These are phyloP conservation scores for Rhinatrema bivittatum DNA, from an alignment of 2,797 vertebrate genomes.

Conservation along the genomic window DNA sequence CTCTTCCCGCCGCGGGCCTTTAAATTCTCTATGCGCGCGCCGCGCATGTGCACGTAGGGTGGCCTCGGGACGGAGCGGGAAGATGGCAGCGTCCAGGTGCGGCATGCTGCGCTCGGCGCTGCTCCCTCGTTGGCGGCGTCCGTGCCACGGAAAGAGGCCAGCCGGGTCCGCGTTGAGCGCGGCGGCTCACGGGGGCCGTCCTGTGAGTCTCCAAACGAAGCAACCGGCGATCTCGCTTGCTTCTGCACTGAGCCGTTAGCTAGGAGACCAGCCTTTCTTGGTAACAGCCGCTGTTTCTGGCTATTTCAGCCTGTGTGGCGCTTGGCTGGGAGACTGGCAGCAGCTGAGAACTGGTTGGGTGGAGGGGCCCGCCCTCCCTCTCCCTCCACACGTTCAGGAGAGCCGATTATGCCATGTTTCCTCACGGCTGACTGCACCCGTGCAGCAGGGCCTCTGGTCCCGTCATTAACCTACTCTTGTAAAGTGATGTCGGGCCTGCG, in stretches of 20 bases:
- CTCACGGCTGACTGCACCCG: background rate
- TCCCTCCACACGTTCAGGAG: background rate
- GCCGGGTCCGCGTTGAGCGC: too few relatives aligned
- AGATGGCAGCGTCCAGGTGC: too few relatives aligned
- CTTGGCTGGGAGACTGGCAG: background rate
- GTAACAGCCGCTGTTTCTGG: background rate
- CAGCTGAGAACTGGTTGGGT: background rate
- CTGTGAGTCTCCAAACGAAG: too few relatives aligned
- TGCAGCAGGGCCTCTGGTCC: background rate
- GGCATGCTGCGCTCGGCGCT: too few relatives aligned
- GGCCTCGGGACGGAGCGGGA: too few relatives aligned
- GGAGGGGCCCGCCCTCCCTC: background rate
- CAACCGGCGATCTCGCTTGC: too few relatives aligned
- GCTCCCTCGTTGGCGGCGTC: too few relatives aligned
- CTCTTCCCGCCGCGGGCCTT: too few relatives aligned
- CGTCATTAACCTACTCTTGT: constrained; percentile 7
- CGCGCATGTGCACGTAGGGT: too few relatives aligned
- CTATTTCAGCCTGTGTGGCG: background rate
- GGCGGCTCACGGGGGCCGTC: too few relatives aligned
- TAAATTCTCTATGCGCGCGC: too few relatives aligned
- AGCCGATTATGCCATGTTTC: background rate
- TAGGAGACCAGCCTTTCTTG: background rate
- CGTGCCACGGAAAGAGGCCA: too few relatives aligned
- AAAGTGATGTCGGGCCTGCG: background rate
- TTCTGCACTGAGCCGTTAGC: background rate